Conservation (phyloP, 2,797 vertebrate genomes). For the Artibeus jamaicensis region DNA sequence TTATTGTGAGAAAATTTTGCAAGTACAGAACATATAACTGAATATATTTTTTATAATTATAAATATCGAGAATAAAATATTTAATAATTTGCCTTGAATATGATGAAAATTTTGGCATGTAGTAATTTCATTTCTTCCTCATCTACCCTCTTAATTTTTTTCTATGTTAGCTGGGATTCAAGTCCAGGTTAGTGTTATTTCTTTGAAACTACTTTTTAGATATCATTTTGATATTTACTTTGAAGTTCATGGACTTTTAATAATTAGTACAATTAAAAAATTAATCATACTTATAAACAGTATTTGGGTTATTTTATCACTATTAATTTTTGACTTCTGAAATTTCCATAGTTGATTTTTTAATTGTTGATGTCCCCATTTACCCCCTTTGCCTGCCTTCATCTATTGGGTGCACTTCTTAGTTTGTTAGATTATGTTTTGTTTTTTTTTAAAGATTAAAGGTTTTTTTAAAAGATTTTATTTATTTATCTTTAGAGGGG, state of each 20-base stretch:
- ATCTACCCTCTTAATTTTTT: not conserved
- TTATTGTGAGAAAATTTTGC: not conserved
- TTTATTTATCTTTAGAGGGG: too few relatives aligned
- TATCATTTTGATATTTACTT: not conserved
- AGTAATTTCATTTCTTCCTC: not conserved
- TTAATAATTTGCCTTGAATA: not conserved
- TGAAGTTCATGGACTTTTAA: not conserved
- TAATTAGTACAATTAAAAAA: not conserved
- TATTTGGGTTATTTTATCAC: not conserved
- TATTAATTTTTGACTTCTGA: not conserved
- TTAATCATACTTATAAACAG: not conserved
- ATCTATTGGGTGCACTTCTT: not conserved
- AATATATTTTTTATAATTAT: not conserved
- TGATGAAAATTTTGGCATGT: not conserved
- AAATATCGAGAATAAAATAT: not conserved
- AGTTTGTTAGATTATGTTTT: not conserved
- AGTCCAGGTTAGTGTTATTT: not conserved
- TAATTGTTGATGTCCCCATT: not conserved
- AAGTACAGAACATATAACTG: not conserved
- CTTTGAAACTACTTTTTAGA: conserved; percentile 15
- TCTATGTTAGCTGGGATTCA: not conserved
- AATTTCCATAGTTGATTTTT: not conserved
- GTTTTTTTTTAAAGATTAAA: too few relatives aligned
- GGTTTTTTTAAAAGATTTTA: too few relatives aligned
- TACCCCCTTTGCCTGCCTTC: too few relatives aligned